Evolutionary conservation across 2,113 vertebrate species (phyloP).

Genomic region (Agelaius tricolor): DNA sequence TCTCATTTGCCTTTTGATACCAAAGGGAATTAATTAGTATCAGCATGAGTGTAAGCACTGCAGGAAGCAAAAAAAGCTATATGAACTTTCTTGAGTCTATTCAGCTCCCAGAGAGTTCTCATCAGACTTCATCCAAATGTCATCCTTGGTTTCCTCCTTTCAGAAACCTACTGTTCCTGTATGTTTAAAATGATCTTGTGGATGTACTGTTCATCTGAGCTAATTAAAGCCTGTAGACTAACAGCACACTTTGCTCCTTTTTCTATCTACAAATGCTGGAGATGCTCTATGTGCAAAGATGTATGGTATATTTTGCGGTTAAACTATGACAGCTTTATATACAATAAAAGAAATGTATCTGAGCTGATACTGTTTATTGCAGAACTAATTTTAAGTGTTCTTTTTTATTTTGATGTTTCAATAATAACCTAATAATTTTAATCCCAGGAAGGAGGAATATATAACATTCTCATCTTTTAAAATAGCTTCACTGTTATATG

Average conservation of each 20-base stretch:
- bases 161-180: background rate
- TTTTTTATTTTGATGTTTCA: background rate
- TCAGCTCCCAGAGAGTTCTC: background rate
- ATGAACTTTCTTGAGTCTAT: background rate
- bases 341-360: background rate
- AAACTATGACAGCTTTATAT: background rate
- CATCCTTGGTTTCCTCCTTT: conserved; percentile 4
- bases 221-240: conserved; percentile 29
- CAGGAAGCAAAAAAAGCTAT: background rate
- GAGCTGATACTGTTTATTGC: background rate
- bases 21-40: background rate
- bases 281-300: background rate
- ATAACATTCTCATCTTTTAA: background rate
- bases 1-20: background rate
- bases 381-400: background rate
- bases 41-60: background rate
- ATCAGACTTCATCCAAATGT: conserved; percentile 10
- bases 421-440: background rate
- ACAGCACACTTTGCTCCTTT: background rate
- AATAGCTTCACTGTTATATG: background rate
- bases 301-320: background rate
- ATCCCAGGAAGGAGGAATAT: background rate
- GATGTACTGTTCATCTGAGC: background rate
- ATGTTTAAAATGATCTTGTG: background rate
- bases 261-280: background rate